Conservation (phyloP, 2,888 invertebrate species). For the Sthenelais limicola region DNA sequence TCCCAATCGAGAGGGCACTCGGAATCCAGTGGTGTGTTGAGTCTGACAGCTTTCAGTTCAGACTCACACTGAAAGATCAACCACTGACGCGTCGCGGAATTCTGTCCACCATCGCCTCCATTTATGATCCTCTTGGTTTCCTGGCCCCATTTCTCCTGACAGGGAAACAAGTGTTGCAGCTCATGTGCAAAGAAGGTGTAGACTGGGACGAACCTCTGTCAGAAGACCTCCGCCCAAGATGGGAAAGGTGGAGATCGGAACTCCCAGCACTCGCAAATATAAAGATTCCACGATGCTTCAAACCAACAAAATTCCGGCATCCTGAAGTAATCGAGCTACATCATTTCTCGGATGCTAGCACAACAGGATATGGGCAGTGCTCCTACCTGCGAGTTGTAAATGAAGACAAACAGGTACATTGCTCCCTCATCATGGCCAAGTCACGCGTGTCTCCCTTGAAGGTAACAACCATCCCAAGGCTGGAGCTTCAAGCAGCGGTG, state of each 20-base stretch:
- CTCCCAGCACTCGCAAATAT: neutral
- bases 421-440: conserved; percentile 42
- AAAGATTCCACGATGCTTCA: conserved; percentile 14
- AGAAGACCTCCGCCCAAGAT: conserved; percentile 43
- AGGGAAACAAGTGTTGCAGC: conserved; percentile 53
- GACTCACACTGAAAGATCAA: conserved; percentile 41
- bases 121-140: conserved; percentile 51
- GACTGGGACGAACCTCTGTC: conserved; percentile 56
- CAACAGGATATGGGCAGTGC: conserved; percentile 43
- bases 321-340: conserved; percentile 26
- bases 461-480: conserved; percentile 40
- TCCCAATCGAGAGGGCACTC: conserved; percentile 42
- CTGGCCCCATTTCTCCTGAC: conserved; percentile 52
- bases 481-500: conserved; percentile 44
- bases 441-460: conserved; percentile 42
- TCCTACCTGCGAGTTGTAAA: conserved; percentile 36
- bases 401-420: conserved; percentile 27
- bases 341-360: conserved; percentile 46
- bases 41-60: conserved; percentile 39
- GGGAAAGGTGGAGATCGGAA: conserved; percentile 49
- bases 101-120: conserved; percentile 46
- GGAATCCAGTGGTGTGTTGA: conserved; percentile 46
- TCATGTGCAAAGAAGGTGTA: conserved; percentile 45
- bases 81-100: conserved; percentile 48
- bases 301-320: conserved; percentile 15